Evolutionary conservation across 2,113 vertebrate species (phyloP), one percentile per base, ranked within the genome.

Genomic region (Heterotilapia buettikoferi): DNA sequence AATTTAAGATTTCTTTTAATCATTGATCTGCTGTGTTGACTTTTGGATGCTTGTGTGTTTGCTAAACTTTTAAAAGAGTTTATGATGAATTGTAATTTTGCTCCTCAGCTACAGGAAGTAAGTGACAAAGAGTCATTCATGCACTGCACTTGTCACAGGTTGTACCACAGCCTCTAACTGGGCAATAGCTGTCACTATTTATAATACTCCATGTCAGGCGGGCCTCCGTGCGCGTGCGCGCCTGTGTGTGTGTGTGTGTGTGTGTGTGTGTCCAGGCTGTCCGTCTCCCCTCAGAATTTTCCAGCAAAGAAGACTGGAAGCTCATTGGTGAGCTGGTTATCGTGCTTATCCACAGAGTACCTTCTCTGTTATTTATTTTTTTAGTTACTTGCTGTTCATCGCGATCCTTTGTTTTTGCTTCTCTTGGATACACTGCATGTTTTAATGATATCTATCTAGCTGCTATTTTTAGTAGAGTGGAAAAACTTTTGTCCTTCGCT

Each of bases 401-500:
- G 83, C 31, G 33, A 79, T 76, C 26, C 24, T 29, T 36, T 52
- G 7, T 59, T 9, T 78, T 19, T 57, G 24, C 9, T 66, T 84
- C 16, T 83, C 50, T 73, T 2, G 9, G 63, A 53, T 91, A 71
- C 83, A 73, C 13, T 21, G 47, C 45, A 38, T 56, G 18, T 80
- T 63, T 79, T 89, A 12, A 36, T 59, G 56, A 81, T 50, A 68
- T 56, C 68, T 6, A 56, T 92, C 80, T 89, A 71, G 43, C 68
- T 86, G 59, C 89, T 95, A 93, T 93, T 92, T 92, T 93, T 94
- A 92, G 93, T 90, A 14, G 45, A 87, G 80, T 83, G 88, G 79
- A 83, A 89, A 94, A 82, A 79, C 85, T 88, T 93, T 90, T 93
- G 92, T 85, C 90, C 90, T 95, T 90, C 80, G 9, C 86, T 93